phyloP scores from a whole-genome alignment of 2,113 vertebrate species.

The Microcebus jonahi region DNA sequence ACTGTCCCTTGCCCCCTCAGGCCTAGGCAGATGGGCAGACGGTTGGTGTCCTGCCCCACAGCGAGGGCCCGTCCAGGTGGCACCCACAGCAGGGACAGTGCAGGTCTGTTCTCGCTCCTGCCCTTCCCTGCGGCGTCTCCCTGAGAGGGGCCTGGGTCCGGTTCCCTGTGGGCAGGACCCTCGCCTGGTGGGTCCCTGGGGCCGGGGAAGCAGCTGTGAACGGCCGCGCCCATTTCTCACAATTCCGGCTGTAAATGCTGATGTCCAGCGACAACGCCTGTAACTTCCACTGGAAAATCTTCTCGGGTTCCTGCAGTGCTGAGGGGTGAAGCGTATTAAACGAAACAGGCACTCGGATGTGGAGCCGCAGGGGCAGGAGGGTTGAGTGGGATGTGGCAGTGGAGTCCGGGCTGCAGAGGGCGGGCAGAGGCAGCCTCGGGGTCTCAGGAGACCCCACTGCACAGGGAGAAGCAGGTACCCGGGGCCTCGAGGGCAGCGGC shows the following conservation, averaged over 20 bases:
- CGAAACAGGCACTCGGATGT: not conserved
- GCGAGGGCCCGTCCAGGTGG: not conserved
- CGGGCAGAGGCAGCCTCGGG: not conserved
- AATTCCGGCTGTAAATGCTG: not conserved
- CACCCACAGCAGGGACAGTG: not conserved
- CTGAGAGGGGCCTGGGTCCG: not conserved
- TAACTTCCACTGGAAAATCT: not conserved
- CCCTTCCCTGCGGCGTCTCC: not conserved
- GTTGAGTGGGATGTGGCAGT: not conserved
- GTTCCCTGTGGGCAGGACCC: too few relatives aligned
- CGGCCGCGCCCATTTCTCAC: not conserved
- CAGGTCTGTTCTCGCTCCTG: not conserved
- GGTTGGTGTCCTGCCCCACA: not conserved
- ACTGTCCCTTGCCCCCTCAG: not conserved
- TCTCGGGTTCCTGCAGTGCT: not conserved
- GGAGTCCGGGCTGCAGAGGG: not conserved
- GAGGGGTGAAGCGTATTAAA: too few relatives aligned
- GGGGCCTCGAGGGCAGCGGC: too few relatives aligned
- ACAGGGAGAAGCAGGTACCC: not conserved
- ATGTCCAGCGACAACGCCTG: not conserved
- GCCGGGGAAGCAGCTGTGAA: not conserved
- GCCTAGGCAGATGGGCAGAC: not conserved
- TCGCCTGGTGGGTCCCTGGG: not conserved
- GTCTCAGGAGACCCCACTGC: not conserved
- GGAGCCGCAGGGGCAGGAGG: not conserved